Evolutionary conservation across 2,797 vertebrate genomes (phyloP), one percentile per base, ranked within the genome.

Genomic region (Cephalopachus bancanus): DNA sequence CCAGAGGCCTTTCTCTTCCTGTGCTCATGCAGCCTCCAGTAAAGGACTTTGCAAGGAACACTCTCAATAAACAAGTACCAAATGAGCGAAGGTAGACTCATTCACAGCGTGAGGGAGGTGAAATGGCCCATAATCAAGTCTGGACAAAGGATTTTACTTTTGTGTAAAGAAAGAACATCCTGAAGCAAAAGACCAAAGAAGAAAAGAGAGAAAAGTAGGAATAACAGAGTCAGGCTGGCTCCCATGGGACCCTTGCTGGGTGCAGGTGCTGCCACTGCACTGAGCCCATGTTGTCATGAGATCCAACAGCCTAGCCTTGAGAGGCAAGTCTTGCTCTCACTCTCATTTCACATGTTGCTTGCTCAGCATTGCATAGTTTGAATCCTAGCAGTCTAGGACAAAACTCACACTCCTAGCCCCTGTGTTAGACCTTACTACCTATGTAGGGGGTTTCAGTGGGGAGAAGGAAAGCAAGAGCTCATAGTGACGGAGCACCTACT

Each of bases 201-300:
- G 33, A 60, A 75, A 78, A 37, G 20, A 69, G 10, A 64, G 72
- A n/a, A 86, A 51, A 4, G 9, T 15, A 62, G 53, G 26, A 71
- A 87, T 71, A 49, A 64, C 62, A 33, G 4, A 26, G 49, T 55
- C 30, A 19, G 30, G 4, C 4, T 28, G 2, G 0, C 51, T n/a
- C 75, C 5, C n/a, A 10, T 19, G 3, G 5, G 33, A 28, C 10
- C 22, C n/a, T 33, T 30, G 26, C 59, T 3, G n/a, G 15, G 26
- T 19, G 3, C 37, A 78, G 76, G 33, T 0, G 0, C 15, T 28
- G 55, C 3, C 4, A 3, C 5, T 2, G 28, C 17, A 2, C 30
- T 51, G 12, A 37, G 0, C 24, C 10, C 3, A 0, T 80, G 22
- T 12, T 17, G 16, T 10, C 76, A 37, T 26, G 57, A 91, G 72